Base-by-base conservation (phyloP, 2,888 invertebrate species). In the Sarcophaga subvicina region DNA sequence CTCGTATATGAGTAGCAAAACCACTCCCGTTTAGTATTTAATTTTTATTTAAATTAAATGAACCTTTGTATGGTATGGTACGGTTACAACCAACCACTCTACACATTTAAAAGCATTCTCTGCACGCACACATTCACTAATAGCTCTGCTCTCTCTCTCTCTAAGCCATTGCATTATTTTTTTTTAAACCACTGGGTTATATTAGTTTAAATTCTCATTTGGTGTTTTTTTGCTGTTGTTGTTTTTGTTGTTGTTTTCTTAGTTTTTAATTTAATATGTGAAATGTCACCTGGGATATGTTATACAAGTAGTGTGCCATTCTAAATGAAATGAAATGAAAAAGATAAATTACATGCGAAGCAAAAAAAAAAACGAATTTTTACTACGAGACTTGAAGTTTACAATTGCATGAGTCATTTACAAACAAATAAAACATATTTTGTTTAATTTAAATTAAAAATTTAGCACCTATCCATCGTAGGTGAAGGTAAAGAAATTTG, bases 21-120 rank as follows among this genome's bases (percentile, higher is more conserved):
- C 49, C 54, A 72, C 60, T 67, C 37, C 49, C 47, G 45, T 85
- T 66, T 66, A n/a, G 59, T 59, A 14, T 73, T 78, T 66, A 69
- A 22, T 37, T 37, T 67, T 79, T 71, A 79, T 79, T 71, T 71
- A 84, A 84, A 87, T 81, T 78, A 84, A 66, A 79, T 83, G 66
- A 72, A 67, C 62, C 25, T 73, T 10, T 37, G 37, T 37, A 8
- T 37, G 6, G 37, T 6, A 6, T 37, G 10, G 10, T 37, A 37
- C 0, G 37, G 37, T 37, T 37, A 37, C 37, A 8, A 37, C 2
- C 37, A 37, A 37, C 37, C 37, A 37, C 37, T 37, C 37, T 37
- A 8, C 37, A 37, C 37, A 10, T 37, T 37, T 2, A 37, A 10
- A 37, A 37, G 8, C 10, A 8, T 37, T 37, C 8, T 37, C 37